These are phyloP conservation scores for Phodopus roborovskii DNA, from an alignment of 2,113 vertebrate genomes.

Conservation along the genomic window DNA sequence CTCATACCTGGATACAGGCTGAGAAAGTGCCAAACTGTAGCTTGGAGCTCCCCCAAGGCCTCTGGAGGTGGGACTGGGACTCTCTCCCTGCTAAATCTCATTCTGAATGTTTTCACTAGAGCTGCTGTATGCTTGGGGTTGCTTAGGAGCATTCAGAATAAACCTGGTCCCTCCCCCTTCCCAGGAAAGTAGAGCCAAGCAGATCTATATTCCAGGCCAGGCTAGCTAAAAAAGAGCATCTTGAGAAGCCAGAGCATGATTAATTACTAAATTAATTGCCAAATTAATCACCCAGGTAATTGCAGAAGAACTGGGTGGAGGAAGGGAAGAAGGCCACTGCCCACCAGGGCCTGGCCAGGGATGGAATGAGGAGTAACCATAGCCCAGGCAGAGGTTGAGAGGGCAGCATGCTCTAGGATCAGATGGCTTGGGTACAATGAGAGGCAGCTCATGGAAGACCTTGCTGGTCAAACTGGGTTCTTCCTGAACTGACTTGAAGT, in stretches of 20 bases:
- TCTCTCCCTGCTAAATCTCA: background rate
- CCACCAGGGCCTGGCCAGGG: background rate
- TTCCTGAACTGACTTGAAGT: background rate
- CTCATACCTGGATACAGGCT: background rate
- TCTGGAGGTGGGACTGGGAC: background rate
- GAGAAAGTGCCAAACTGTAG: background rate
- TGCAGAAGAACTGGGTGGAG: slow-evolving; percentile 53
- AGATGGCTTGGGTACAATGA: background rate
- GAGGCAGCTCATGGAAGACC: background rate
- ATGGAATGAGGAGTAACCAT: background rate
- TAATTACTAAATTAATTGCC: slow-evolving; percentile 69
- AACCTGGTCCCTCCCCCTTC: background rate
- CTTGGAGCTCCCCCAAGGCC: background rate
- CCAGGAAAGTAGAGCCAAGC: background rate
- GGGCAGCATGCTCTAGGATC: background rate
- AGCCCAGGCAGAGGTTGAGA: background rate
- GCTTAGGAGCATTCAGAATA: background rate
- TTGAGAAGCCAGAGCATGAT: slow-evolving; percentile 50
- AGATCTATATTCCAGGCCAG: slow-evolving; percentile 64
- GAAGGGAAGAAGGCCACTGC: background rate
- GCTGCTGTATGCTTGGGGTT: background rate
- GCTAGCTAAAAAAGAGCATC: background rate
- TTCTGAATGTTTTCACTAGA: background rate
- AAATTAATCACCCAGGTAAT: slow-evolving; percentile 71
- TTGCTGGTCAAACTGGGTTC: background rate